A percentile compares a stretch with the other conserved stretches of the same genome.
These are phyloP conservation scores for Poeciliopsis retropinna DNA, from an alignment of 2,113 vertebrate species.

Conservation along the genomic window DNA sequence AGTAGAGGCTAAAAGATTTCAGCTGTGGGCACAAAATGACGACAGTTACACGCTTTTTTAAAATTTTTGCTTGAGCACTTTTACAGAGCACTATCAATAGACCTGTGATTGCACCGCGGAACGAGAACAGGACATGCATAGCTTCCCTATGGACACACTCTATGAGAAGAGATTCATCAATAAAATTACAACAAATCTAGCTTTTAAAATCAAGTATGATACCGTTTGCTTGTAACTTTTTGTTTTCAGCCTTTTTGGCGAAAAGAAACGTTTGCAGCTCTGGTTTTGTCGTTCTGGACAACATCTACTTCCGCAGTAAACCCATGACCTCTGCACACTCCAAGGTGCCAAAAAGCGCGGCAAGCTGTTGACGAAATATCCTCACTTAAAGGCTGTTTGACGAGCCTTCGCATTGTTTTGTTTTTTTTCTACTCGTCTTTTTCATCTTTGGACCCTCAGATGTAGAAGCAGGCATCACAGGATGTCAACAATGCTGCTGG, in stretches of 20 bases:
- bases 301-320: constrained; percentile 63
- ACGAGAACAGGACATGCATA: constrained; percentile 85
- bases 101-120: constrained; percentile 83
- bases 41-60: constrained; percentile 80
- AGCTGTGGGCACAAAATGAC: constrained; percentile 83
- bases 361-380: constrained; percentile 34
- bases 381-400: constrained; percentile 47
- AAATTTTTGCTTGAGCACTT: constrained; percentile 83
- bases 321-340: constrained; percentile 46
- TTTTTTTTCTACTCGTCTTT: constrained; percentile 10
- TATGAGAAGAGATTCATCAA: constrained; percentile 77
- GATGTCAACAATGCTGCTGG: constrained; percentile 87
- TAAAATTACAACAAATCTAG: constrained; percentile 78
- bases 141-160: constrained; percentile 81
- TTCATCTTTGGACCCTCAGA: constrained; percentile 44
- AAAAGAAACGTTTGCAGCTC: constrained; percentile 67
- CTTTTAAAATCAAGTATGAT: constrained; percentile 74
- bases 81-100: constrained; percentile 84
- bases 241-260: constrained; percentile 62
- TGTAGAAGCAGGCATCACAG: constrained; percentile 77
- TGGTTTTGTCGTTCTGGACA: constrained; percentile 43
- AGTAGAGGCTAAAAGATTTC: constrained; percentile 81
- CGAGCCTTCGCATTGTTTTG: constrained; percentile 16
- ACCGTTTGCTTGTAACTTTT: constrained; percentile 60
- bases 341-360: constrained; percentile 56